Evolutionary conservation across 1,140 invertebrate species (phyloP), one percentile per base, ranked within the genome.

Genomic region (Drosophila eugracilis): DNA sequence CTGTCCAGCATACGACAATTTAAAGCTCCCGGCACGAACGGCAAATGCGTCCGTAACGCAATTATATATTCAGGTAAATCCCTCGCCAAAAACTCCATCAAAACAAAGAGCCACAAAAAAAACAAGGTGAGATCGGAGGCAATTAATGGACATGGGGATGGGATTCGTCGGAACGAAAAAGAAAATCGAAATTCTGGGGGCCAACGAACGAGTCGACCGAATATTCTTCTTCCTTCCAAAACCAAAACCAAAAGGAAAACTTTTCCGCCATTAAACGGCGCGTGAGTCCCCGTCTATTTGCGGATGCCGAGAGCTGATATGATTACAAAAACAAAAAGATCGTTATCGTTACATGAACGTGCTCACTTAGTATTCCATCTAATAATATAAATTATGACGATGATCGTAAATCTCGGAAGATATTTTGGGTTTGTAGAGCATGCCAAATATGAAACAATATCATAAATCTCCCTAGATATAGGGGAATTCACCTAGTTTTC

Each of bases 11-110:
- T 36, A 74, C 47, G 60, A 65, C 81, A 70, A 85, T 84, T 86
- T 76, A 80, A 76, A 85, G 76, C 81, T 49, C 57, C 39, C 76
- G 62, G 66, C 81, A 84, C 80, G 80, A 86, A 76, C 81, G 21
- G 58, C 44, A 41, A 70, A 74, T 86, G 62, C 26, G 60, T 42
- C 59, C 47, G 32, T 67, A n/a, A 22, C 4, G 17, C 34, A 42
- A 83, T 83, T 78, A 81, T 55, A 37, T 76, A 81, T 83, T 74
- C 78, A 69, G 78, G 78, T 78, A 69, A 81, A 81, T 78, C 78
- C 78, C 78, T 72, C 65, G 39, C 19, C 30, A 36, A 47, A 32
- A 28, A 22, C 49, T 21, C 17, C 5, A 4, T 15, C 28, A 66
- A 66, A 67, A 65, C 60, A 65, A 66, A 66, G 60, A 66, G 41